phyloP scores from a whole-genome alignment of 2,888 invertebrate species.

The Sarcophaga subvicina region DNA sequence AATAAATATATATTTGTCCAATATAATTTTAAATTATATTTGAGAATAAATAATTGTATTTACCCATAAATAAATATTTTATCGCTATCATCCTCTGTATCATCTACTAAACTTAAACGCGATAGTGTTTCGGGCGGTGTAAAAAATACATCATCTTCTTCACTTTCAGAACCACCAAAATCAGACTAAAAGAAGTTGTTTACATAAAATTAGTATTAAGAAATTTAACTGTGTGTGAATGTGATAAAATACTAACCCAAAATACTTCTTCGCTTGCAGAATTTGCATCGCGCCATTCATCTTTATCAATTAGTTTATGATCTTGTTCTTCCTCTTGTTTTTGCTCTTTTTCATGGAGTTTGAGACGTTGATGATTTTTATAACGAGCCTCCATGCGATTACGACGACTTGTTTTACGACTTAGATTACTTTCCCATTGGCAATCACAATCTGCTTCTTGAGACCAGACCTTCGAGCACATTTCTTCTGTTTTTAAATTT shows the following conservation, averaged over 20 bases:
- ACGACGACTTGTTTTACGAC: constrained; percentile 81
- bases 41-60: constrained; percentile 49
- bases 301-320: constrained; percentile 14
- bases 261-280: constrained; percentile 73
- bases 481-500: constrained; percentile 84
- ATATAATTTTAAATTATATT: constrained; percentile 56
- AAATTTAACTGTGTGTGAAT: too few relatives aligned
- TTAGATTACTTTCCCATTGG: constrained; percentile 83
- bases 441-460: constrained; percentile 85
- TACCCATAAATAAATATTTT: constrained; percentile 87
- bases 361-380: constrained; percentile 72
- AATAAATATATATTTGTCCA: constrained; percentile 49
- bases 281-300: constrained; percentile 60
- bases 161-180: constrained; percentile 74
- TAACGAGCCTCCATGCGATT: constrained; percentile 80
- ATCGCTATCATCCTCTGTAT: constrained; percentile 81
- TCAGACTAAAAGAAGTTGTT: constrained; percentile 72
- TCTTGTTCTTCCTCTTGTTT: constrained; percentile 29
- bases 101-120: constrained; percentile 70
- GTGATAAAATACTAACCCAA: constrained; percentile 73
- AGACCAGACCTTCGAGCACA: constrained; percentile 85
- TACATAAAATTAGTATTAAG: background rate
- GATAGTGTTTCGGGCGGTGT: constrained; percentile 85
- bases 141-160: constrained; percentile 83
- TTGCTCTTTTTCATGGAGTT: constrained; percentile 64